Conservation (phyloP, 2,113 vertebrate genomes). For the Vidua macroura region DNA sequence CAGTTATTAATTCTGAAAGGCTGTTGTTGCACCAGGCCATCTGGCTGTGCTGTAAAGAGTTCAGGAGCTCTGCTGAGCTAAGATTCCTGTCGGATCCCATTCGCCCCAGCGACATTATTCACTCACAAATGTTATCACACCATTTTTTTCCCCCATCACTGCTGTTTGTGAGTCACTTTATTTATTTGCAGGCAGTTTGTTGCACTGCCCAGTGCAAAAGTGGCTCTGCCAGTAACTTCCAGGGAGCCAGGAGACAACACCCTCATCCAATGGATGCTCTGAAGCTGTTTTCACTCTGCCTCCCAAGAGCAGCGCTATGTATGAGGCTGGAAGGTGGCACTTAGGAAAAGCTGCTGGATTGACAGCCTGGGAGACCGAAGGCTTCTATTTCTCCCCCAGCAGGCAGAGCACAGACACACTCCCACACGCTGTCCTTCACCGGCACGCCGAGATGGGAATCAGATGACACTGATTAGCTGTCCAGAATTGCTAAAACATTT, state of each 20-base stretch:
- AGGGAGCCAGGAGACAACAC: background rate
- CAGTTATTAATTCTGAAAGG: constrained; percentile 81
- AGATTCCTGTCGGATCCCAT: constrained; percentile 59
- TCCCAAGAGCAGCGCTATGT: background rate
- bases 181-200: constrained; percentile 4
- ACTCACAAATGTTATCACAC: constrained; percentile 30
- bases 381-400: constrained; percentile 24
- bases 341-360: background rate
- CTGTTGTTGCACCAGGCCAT: constrained; percentile 78
- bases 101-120: constrained; percentile 49
- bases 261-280: background rate
- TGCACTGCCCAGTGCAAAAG: background rate
- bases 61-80: constrained; percentile 66
- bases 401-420: background rate
- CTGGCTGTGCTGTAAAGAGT: constrained; percentile 70
- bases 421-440: background rate
- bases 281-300: background rate
- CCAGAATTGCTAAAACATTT: constrained; percentile 43
- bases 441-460: background rate
- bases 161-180: background rate
- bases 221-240: background rate
- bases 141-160: background rate
- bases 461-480: constrained; percentile 10
- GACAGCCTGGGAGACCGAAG: constrained; percentile 1
- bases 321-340: background rate